Conservation (phyloP, 2,113 vertebrate genomes). For the Dasypus novemcinctus region DNA sequence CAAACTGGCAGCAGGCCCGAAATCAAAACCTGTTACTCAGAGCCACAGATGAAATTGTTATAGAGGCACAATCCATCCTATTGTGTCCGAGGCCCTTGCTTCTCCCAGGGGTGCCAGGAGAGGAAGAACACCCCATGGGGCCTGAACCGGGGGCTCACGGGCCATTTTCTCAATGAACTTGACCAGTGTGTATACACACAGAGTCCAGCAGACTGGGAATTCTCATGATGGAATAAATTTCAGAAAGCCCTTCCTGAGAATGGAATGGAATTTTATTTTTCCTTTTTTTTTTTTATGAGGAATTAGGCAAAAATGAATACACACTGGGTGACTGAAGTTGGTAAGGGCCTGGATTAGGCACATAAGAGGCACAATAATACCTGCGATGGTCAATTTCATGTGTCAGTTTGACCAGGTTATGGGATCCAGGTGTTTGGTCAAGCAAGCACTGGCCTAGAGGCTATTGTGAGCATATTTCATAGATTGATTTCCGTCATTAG, state of each 20-base stretch:
- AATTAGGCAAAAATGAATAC: neutral
- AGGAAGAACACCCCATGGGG: neutral
- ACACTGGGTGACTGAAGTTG: too few relatives aligned
- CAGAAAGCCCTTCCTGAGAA: neutral
- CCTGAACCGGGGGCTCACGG: neutral
- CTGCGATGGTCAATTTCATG: too few relatives aligned
- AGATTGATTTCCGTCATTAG: too few relatives aligned
- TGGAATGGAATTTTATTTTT: neutral
- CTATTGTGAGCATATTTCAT: too few relatives aligned
- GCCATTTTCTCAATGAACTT: neutral
- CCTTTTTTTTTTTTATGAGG: neutral
- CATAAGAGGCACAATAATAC: neutral
- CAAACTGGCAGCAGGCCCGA: conserved; percentile 26
- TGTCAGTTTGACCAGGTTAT: too few relatives aligned
- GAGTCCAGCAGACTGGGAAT: neutral
- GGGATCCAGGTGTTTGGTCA: too few relatives aligned
- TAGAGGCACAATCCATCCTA: neutral
- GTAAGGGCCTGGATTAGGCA: neutral
- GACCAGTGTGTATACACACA: neutral
- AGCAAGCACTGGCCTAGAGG: too few relatives aligned
- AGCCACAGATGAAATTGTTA: conserved; percentile 1
- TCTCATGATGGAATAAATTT: neutral
- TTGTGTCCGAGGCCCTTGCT: conserved; percentile 15
- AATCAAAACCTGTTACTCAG: conserved; percentile 37
- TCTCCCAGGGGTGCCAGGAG: neutral